phyloP scores from a whole-genome alignment of 2,113 vertebrate species.

The Saguinus midas region DNA sequence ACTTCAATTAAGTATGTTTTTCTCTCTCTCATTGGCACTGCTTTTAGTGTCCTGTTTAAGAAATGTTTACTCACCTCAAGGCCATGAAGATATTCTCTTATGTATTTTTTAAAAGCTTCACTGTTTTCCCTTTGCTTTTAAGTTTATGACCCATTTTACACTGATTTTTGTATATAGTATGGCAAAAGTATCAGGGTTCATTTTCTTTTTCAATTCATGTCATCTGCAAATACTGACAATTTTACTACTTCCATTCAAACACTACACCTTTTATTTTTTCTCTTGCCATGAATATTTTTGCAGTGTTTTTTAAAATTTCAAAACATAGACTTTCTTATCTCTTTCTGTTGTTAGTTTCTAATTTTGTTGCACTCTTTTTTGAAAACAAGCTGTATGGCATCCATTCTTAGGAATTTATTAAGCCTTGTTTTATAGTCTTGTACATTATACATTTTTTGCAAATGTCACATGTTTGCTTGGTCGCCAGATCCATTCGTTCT shows the following conservation, averaged over 20 bases:
- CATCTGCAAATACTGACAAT: background rate
- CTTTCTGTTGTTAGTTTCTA: background rate
- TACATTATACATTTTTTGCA: background rate
- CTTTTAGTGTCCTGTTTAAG: background rate
- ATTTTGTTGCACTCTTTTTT: background rate
- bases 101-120: background rate
- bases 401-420: background rate
- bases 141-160: background rate
- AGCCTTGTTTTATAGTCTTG: background rate
- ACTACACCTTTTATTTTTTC: background rate
- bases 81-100: background rate
- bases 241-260: background rate
- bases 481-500: background rate
- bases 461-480: background rate
- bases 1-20: background rate
- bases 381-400: background rate
- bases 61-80: background rate
- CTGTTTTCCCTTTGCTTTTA: background rate
- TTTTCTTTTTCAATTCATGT: background rate
- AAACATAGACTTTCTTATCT: background rate
- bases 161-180: background rate
- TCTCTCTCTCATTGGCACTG: background rate
- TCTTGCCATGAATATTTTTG: background rate
- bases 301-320: background rate
- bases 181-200: background rate